Evolutionary conservation across 2,113 vertebrate species (phyloP).

Genomic region (Laticauda laticaudata): DNA sequence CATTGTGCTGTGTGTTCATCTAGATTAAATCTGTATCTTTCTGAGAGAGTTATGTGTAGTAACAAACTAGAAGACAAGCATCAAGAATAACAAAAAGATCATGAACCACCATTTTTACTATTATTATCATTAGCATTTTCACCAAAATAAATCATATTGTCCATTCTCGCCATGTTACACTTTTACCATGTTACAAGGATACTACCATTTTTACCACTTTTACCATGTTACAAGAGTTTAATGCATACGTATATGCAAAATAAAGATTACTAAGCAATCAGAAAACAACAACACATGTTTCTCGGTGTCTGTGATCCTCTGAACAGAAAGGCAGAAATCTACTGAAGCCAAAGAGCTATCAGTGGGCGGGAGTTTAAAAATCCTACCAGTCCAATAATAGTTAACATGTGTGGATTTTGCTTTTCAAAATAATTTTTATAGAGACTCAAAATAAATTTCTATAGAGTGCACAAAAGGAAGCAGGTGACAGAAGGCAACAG

Average conservation of each 20-base stretch:
- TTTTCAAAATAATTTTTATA: neutral
- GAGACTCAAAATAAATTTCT: neutral
- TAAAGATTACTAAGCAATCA: neutral
- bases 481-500: neutral
- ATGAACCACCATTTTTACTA: neutral
- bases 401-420: neutral
- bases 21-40: neutral
- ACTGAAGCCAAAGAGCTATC: neutral
- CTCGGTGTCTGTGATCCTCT: neutral
- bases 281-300: neutral
- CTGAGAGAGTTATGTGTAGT: neutral
- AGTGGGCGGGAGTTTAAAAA: neutral
- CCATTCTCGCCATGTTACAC: neutral
- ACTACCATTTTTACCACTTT: neutral
- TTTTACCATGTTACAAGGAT: neutral
- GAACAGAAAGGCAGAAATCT: neutral
- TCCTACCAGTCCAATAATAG: neutral
- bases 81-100: neutral
- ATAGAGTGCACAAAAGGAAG: neutral
- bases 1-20: neutral
- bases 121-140: neutral
- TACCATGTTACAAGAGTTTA: neutral
- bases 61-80: neutral
- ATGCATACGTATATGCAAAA: neutral
- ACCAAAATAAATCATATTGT: neutral